Evolutionary conservation across 2,797 vertebrate genomes (phyloP), one percentile per base, ranked within the genome.

Genomic region (Florisuga fusca): DNA sequence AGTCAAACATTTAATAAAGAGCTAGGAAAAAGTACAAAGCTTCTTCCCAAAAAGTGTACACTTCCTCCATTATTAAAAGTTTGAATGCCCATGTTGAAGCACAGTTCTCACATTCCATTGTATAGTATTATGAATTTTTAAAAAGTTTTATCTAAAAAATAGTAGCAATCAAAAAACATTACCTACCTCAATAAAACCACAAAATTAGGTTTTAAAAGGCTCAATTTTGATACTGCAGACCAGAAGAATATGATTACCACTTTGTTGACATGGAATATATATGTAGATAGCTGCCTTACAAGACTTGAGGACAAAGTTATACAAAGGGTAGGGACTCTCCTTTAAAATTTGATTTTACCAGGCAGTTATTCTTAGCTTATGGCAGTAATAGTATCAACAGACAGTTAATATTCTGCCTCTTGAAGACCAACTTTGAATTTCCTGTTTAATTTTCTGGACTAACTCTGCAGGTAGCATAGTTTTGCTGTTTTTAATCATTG

Each of bases 71-170:
- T 63, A 59, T 6, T 67, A 43, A 9, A 59, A 23, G 16, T 67
- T 67, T 71, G 43, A 64, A 3, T 2, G 7, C 38, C 38, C 3
- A 5, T n/a, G 23, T 43, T 78, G 46, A 78, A 87, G 34, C 6
- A 73, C 23, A 31, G 34, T 59, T 88, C 26, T 80, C 51, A 10
- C 12, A 11, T 84, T 58, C 29, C 2, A 6, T 36, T 68, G 9
- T 33, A 79, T 31, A 50, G 27, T 21, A 72, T 15, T 74, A 38
- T 12, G 13, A 27, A 9, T 0, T 4, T 12, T 0, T 2, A 9
- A 73, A 69, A 84, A 79, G 2, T 33, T 59, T 79, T 15, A 26
- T 85, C 12, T 68, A 22, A 69, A 20, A 67, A 72, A 20, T 10
- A 14, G 19, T 25, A 66, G 14, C 31, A 69, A 23, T 55, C 81